Percentiles rank a stretch among this genome's conserved stretches.
Conservation (phyloP, 2,113 vertebrate genomes). For the Otus sunia region DNA sequence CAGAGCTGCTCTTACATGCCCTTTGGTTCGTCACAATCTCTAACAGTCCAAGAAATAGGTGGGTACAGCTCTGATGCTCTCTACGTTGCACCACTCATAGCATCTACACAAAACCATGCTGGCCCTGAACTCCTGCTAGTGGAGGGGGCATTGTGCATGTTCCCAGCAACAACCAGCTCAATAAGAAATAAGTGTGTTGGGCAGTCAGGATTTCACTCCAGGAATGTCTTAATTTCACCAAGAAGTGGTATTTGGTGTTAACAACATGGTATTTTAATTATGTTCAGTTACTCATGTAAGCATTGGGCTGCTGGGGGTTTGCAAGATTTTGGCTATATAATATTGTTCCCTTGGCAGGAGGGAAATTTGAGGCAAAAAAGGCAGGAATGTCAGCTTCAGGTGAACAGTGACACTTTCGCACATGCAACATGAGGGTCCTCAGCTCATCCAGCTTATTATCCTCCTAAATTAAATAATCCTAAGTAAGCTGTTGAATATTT, state of each 20-base stretch:
- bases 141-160: fast-evolving
- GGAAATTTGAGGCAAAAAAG: neutral
- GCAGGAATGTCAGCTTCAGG: neutral
- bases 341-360: neutral
- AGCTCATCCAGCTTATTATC: neutral
- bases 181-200: neutral
- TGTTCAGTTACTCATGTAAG: neutral
- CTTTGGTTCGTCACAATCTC: neutral
- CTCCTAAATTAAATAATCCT: neutral
- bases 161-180: neutral
- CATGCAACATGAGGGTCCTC: neutral
- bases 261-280: neutral
- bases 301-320: neutral
- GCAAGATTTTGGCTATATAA: neutral
- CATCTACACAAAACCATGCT: neutral
- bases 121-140: neutral
- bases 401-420: neutral
- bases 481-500: neutral
- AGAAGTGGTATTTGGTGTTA: neutral
- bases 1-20: fast-evolving
- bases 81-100: fast-evolving
- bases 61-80: neutral
- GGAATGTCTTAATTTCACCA: neutral
- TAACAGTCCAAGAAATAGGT: neutral
- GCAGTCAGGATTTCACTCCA: neutral